phyloP scores from a whole-genome alignment of 2,113 vertebrate species.

The Dicrurus megarhynchus region DNA sequence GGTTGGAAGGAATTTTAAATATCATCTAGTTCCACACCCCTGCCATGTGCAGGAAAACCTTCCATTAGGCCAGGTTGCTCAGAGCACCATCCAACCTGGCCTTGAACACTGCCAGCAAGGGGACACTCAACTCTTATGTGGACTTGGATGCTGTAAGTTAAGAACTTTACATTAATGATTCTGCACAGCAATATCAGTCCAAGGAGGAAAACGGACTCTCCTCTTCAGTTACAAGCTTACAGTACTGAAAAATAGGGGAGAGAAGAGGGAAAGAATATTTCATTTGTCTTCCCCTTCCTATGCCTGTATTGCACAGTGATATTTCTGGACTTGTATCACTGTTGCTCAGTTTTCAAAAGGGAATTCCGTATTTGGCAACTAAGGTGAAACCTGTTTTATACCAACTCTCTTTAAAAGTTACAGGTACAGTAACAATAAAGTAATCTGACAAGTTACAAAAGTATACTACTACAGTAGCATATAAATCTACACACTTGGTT shows the following conservation, averaged over 20 bases:
- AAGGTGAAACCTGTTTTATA: not conserved
- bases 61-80: not conserved
- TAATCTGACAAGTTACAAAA: not conserved
- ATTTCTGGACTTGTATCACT: not conserved
- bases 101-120: not conserved
- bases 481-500: not conserved
- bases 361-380: not conserved
- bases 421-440: not conserved
- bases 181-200: not conserved
- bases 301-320: not conserved
- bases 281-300: not conserved
- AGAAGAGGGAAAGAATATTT: not conserved
- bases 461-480: not conserved
- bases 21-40: not conserved
- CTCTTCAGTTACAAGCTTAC: not conserved
- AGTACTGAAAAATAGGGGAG: not conserved
- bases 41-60: not conserved
- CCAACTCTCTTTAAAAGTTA: not conserved
- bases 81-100: not conserved
- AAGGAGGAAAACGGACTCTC: not conserved
- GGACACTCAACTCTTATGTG: accelerated
- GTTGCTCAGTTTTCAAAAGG: not conserved
- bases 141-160: not conserved
- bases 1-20: not conserved
- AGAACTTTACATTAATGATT: not conserved